A percentile compares a stretch with the other conserved stretches of the same genome.
These are phyloP conservation scores for Netelia inedita DNA, from an alignment of 2,888 invertebrate species.

Conservation along the genomic window DNA sequence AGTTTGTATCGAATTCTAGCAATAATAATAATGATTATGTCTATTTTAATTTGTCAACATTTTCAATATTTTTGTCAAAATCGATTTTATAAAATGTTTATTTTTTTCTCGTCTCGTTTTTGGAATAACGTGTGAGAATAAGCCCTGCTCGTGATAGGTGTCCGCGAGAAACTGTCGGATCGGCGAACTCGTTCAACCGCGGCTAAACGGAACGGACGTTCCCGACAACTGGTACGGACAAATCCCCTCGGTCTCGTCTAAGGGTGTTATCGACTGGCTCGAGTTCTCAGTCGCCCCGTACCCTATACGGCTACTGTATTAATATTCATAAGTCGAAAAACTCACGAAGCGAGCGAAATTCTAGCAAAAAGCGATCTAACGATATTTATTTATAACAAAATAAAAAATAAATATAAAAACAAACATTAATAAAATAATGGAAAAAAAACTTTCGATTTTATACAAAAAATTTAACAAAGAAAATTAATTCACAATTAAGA, in stretches of 20 bases:
- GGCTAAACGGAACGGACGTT: slow-evolving; percentile 61
- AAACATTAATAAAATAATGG: too few species aligned
- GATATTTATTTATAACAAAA: too few species aligned
- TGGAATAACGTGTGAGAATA: too few species aligned
- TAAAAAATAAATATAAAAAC: too few species aligned
- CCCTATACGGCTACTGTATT: not conserved
- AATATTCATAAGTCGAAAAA: not conserved
- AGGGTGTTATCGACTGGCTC: slow-evolving; percentile 62
- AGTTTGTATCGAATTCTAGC: not conserved
- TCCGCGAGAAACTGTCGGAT: slow-evolving; percentile 51
- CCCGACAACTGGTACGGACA: slow-evolving; percentile 43
- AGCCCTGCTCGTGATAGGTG: slow-evolving; percentile 12
- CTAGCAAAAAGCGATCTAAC: too few species aligned
- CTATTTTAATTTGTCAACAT: not conserved
- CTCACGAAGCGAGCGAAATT: too few species aligned
- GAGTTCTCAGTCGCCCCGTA: slow-evolving; percentile 40
- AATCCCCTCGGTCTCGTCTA: slow-evolving; percentile 61
- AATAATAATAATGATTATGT: not conserved
- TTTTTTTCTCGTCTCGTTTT: too few species aligned
- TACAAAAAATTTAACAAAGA: too few species aligned
- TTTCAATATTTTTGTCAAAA: too few species aligned
- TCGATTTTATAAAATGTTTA: too few species aligned
- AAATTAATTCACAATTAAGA: too few species aligned
- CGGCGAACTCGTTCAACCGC: slow-evolving; percentile 45
- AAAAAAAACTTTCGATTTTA: too few species aligned